These are phyloP conservation scores for Gasterosteus aculeatus DNA, from an alignment of 2,113 vertebrate species.

Conservation along the genomic window DNA sequence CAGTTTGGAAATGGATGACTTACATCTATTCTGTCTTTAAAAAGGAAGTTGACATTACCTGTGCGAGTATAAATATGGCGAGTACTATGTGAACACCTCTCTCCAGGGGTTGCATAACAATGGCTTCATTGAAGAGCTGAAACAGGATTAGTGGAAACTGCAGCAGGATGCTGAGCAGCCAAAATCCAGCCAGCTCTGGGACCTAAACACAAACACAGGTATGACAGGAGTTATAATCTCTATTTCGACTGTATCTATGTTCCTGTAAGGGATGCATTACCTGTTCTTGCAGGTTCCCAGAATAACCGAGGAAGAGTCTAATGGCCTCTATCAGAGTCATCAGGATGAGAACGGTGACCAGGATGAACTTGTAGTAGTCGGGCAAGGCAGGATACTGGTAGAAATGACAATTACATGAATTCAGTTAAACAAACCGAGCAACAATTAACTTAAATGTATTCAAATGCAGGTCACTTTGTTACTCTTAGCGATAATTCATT, in stretches of 20 bases:
- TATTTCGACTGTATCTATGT: not conserved
- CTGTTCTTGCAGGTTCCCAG: conserved; percentile 95
- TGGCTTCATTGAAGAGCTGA: conserved; percentile 89
- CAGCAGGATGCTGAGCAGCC: conserved; percentile 91
- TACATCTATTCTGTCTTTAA: not conserved
- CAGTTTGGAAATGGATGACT: not conserved
- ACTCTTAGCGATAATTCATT: not conserved
- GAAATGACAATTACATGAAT: conserved; percentile 23
- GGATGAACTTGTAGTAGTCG: conserved; percentile 96
- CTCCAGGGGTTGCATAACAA: conserved; percentile 88
- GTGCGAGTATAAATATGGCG: conserved; percentile 86
- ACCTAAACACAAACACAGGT: conserved; percentile 81
- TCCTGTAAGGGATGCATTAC: conserved; percentile 66
- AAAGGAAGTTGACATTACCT: conserved; percentile 72
- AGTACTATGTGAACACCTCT: conserved; percentile 88
- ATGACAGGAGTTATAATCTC: not conserved
- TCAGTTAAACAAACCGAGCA: not conserved
- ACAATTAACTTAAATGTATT: not conserved
- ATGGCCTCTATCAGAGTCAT: conserved; percentile 90
- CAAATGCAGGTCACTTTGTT: not conserved
- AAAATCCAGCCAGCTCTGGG: conserved; percentile 95
- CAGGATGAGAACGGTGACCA: conserved; percentile 90
- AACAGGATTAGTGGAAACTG: conserved; percentile 92
- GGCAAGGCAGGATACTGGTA: conserved; percentile 86
- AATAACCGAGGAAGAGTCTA: conserved; percentile 92